A percentile compares a stretch with the other conserved stretches of the same genome.
Conservation (phyloP, 2,113 vertebrate species). For the Carassius gibelio region DNA sequence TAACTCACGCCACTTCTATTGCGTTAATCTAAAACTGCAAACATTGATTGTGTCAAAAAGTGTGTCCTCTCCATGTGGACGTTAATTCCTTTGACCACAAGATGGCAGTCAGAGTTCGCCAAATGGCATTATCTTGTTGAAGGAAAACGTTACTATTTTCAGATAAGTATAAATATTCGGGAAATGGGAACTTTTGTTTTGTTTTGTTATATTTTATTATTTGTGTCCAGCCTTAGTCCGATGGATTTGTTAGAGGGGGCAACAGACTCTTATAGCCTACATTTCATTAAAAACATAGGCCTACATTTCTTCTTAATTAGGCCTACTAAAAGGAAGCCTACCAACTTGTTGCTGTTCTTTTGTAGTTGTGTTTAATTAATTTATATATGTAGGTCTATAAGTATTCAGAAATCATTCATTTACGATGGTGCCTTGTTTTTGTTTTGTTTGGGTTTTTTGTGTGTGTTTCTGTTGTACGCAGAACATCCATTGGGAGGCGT, state of each 20-base stretch:
- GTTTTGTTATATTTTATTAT: too few species aligned
- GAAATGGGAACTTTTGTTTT: not conserved
- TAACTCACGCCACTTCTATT: too few species aligned
- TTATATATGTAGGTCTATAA: not conserved
- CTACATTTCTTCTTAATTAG: too few species aligned
- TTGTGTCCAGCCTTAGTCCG: not conserved
- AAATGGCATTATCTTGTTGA: not conserved
- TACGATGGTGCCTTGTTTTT: not conserved
- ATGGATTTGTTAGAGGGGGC: not conserved
- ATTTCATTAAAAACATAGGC: not conserved
- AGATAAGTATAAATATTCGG: not conserved
- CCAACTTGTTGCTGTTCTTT: not conserved
- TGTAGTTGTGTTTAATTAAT: not conserved
- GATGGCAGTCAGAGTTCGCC: not conserved
- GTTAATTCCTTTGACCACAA: slow-evolving; percentile 4
- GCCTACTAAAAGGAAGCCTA: not conserved
- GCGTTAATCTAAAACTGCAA: too few species aligned
- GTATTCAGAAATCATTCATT: not conserved
- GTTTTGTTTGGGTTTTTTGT: not conserved
- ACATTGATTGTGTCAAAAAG: not conserved
- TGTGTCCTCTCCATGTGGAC: not conserved
- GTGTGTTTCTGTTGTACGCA: not conserved
- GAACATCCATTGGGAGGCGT: slow-evolving; percentile 25
- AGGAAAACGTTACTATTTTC: too few species aligned
- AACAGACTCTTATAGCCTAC: not conserved